Percentiles rank a stretch among this genome's conserved stretches.
Evolutionary conservation across 2,113 vertebrate genomes (phyloP).

Genomic region (Numida meleagris): DNA sequence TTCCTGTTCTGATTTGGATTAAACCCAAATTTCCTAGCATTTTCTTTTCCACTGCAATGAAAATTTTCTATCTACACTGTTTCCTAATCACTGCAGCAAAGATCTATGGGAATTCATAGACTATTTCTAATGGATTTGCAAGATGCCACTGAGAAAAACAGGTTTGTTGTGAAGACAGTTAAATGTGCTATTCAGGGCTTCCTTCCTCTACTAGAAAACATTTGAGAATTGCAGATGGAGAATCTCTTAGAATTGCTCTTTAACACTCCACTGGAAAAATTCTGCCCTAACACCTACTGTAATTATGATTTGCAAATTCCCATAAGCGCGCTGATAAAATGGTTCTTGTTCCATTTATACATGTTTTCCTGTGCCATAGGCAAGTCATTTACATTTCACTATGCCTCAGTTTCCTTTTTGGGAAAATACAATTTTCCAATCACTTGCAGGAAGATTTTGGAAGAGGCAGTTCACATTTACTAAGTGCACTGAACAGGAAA

Average conservation of each 20-base stretch:
- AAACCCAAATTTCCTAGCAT: slow-evolving; percentile 17
- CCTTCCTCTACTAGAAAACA: not conserved
- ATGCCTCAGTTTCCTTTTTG: slow-evolving; percentile 35
- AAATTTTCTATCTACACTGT: not conserved
- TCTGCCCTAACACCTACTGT: not conserved
- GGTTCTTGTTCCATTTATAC: not conserved
- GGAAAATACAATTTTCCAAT: not conserved
- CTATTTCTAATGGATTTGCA: slow-evolving; percentile 36
- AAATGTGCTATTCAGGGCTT: not conserved
- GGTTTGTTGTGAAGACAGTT: slow-evolving; percentile 6
- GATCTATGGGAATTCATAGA: slow-evolving; percentile 29
- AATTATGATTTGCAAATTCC: slow-evolving; percentile 20
- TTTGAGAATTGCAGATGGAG: not conserved
- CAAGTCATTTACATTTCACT: not conserved
- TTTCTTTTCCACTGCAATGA: slow-evolving; percentile 29
- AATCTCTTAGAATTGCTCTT: slow-evolving; percentile 20
- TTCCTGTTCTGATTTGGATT: not conserved
- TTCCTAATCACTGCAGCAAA: slow-evolving; percentile 27
- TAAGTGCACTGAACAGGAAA: slow-evolving; percentile 29
- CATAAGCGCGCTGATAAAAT: not conserved
- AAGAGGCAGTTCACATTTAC: slow-evolving; percentile 22
- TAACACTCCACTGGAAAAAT: not conserved
- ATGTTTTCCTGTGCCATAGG: not conserved
- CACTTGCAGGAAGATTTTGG: slow-evolving; percentile 7
- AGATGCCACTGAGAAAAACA: slow-evolving; percentile 22